phyloP scores from a whole-genome alignment of 2,888 invertebrate species.

The Anticlea derivata region DNA sequence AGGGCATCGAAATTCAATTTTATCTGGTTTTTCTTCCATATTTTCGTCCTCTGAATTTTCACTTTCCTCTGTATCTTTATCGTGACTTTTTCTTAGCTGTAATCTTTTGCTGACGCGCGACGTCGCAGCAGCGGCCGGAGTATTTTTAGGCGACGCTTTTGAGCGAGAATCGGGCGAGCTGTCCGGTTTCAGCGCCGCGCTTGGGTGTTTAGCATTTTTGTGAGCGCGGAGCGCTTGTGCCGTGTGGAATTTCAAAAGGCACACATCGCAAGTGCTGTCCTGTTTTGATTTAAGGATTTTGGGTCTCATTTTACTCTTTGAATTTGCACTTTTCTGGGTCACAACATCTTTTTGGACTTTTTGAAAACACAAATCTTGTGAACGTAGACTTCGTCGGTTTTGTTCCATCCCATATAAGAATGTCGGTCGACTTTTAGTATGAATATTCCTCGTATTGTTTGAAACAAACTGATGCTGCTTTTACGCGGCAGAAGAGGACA shows the following conservation, averaged over 20 bases:
- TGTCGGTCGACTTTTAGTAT: no score
- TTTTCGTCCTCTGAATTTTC: conserved; percentile 2
- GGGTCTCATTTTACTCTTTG: conserved; percentile 52
- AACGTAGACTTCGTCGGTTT: no score
- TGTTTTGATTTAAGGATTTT: conserved; percentile 52
- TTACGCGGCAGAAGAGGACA: no score
- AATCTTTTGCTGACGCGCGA: conserved; percentile 26
- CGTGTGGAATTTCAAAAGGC: conserved; percentile 52
- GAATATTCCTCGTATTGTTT: no score
- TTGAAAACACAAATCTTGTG: no score
- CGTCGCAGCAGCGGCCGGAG: conserved; percentile 15
- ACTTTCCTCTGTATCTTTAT: conserved; percentile 6
- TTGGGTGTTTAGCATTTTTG: conserved; percentile 42
- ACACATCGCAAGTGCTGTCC: conserved; percentile 54
- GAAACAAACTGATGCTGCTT: no score
- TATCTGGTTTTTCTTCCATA: conserved; percentile 17
- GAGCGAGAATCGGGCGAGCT: not conserved
- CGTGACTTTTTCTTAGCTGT: conserved; percentile 13
- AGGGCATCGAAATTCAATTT: conserved; percentile 61
- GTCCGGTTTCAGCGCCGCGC: not conserved
- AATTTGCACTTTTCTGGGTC: conserved; percentile 11
- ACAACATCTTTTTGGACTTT: not conserved
- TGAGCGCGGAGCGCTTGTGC: conserved; percentile 52
- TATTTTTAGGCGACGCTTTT: conserved; percentile 18
- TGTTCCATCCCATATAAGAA: no score